These are phyloP conservation scores for Phrynosoma platyrhinos DNA, from an alignment of 2,113 vertebrate species.

Conservation along the genomic window DNA sequence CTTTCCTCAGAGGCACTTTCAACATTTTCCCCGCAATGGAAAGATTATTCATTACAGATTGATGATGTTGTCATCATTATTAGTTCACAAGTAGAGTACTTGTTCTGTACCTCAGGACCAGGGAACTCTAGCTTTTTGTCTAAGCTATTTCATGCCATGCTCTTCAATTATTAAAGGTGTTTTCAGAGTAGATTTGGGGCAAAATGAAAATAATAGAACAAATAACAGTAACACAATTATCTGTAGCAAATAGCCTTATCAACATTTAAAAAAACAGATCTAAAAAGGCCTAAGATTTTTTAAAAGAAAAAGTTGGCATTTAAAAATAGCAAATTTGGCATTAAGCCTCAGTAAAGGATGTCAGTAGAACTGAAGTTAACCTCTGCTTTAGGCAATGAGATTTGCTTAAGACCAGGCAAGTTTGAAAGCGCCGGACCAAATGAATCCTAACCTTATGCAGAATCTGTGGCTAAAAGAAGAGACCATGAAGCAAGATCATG, in stretches of 20 bases:
- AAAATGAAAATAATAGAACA: conserved; percentile 1
- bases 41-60: neutral
- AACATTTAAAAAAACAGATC: neutral
- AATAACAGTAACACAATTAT: neutral
- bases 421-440: neutral
- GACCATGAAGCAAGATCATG: neutral
- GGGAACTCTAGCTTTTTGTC: neutral
- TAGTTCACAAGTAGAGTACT: neutral
- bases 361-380: neutral
- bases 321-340: too few relatives aligned
- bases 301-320: neutral
- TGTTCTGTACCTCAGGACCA: neutral
- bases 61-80: neutral
- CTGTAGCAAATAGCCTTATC: neutral
- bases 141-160: neutral
- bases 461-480: neutral
- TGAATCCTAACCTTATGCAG: neutral
- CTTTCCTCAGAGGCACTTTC: neutral
- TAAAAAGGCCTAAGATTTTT: neutral
- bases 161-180: neutral
- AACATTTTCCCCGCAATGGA: neutral
- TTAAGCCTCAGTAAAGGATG: neutral
- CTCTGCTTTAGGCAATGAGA: neutral
- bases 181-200: neutral
- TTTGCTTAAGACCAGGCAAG: neutral